Conservation (phyloP, 2,888 invertebrate genomes). For the Hyppa rectilinea region DNA sequence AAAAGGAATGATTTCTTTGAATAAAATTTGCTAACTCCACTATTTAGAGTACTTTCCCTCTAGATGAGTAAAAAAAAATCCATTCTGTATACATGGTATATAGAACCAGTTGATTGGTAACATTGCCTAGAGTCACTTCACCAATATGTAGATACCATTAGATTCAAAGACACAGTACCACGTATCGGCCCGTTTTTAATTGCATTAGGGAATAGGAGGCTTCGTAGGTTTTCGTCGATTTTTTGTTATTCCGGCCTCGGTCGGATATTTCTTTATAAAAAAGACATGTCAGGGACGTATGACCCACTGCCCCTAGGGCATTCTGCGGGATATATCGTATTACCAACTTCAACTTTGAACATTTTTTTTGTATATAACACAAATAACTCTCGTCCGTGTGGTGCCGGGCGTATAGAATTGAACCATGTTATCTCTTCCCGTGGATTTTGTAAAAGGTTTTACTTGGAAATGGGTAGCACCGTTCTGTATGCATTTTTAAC, state of each 20-base stretch:
- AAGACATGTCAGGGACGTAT: slow-evolving; percentile 54
- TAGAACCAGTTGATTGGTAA: neutral
- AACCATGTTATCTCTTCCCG: too few species aligned
- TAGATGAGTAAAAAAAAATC: too few species aligned
- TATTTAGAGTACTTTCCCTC: too few species aligned
- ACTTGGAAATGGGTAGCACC: too few species aligned
- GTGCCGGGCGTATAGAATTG: too few species aligned
- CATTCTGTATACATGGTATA: too few species aligned
- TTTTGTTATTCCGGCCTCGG: slow-evolving; percentile 36
- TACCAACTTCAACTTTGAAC: slow-evolving; percentile 52
- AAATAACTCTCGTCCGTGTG: too few species aligned
- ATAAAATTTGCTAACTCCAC: too few species aligned
- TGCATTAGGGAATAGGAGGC: slow-evolving; percentile 62
- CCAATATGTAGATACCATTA: slow-evolving; percentile 28
- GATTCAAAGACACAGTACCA: slow-evolving; percentile 14
- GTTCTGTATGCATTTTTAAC: too few species aligned
- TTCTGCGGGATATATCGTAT: slow-evolving; percentile 47
- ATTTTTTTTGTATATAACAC: slow-evolving; percentile 26
- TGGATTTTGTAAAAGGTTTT: too few species aligned
- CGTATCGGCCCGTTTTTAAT: slow-evolving; percentile 47
- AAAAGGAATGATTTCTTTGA: too few species aligned
- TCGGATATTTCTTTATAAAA: slow-evolving; percentile 58
- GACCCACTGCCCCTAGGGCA: slow-evolving; percentile 55
- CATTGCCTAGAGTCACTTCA: neutral
- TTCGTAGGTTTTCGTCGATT: slow-evolving; percentile 33